Evolutionary conservation across 2,888 invertebrate genomes (phyloP), one percentile per base, ranked within the genome.

Genomic region (Serripes groenlandicus): DNA sequence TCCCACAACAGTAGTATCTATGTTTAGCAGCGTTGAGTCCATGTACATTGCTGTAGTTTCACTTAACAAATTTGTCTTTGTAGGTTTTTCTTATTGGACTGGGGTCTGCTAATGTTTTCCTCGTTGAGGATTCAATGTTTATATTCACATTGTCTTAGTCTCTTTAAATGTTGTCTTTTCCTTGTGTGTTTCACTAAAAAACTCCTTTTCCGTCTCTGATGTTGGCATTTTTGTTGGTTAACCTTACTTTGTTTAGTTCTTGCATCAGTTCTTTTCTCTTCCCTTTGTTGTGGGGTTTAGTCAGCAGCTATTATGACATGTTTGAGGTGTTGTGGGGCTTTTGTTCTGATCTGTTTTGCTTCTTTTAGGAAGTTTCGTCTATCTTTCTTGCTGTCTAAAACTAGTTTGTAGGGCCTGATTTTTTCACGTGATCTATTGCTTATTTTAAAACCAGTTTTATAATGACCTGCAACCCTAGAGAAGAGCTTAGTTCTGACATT

Each of bases 381-480:
- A 60, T 60, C 28, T 28, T 60, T 60, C 28, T 60, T 60, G 30
- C 30, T 60, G 18, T 60, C 58, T 7, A 60, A 23, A 60, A 60
- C 26, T 7, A 60, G 23, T 60, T 60, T 60, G 28, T 28, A 28
- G 5, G 58, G 58, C 28, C 58, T 60, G 26, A 26, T 60, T 60
- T 60, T 60, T 28, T 26, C 58, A 4, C 2, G 3, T 23, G n/a
- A n/a, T 58, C 26, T 58, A 2, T 26, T 58, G 1, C 58, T 28
- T 2, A 58, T 23, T 58, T 28, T 7, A 58, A 26, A 26, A 26
- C 58, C 58, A 26, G 2, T 58, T 3, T 26, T 4, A 7, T 7
- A 3, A 58, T 58, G 26, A 15, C n/a, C 3, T 23, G 3, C 28
- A 4, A 58, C 58, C 28, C 58, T 3, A 58, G 3, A 23, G 3